Evolutionary conservation across 2,113 vertebrate genomes (phyloP).

Genomic region (Emberiza fucata): DNA sequence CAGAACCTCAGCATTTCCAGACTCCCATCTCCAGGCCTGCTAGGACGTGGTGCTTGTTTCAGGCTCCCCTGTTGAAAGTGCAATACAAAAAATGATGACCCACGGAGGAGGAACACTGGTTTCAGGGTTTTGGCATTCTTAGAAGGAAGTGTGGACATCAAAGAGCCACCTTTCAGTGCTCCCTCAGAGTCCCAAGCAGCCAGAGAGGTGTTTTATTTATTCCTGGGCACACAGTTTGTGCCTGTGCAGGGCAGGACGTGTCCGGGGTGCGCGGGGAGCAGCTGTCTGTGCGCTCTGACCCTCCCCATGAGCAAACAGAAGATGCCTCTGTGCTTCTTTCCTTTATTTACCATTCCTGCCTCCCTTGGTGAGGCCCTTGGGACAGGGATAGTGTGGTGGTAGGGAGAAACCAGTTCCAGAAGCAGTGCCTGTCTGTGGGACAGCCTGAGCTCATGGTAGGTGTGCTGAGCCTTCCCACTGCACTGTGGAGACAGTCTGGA

Average conservation of each 20-base stretch:
- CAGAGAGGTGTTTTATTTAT: not conserved
- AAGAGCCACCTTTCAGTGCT: not conserved
- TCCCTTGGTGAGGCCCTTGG: rapidly evolving
- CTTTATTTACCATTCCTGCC: not conserved
- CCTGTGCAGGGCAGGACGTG: not conserved
- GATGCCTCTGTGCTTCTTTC: not conserved
- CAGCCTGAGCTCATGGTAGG: rapidly evolving
- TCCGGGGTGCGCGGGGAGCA: not conserved
- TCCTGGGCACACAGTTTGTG: not conserved
- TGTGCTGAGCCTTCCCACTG: not conserved
- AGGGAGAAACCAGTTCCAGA: not conserved
- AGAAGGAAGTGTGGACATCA: not conserved
- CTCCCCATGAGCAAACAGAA: not conserved
- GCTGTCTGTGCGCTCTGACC: not conserved
- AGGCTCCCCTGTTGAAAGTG: not conserved
- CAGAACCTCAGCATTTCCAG: not conserved
- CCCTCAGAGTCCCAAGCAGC: not conserved
- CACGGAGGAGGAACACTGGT: rapidly evolving
- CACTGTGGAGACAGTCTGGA: not conserved
- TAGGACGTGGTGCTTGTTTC: not conserved
- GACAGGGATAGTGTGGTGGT: not conserved
- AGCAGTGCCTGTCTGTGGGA: not conserved
- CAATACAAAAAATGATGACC: not conserved
- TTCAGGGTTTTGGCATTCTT: not conserved
- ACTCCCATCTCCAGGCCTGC: not conserved